Percentiles rank a stretch among this genome's conserved stretches.
phyloP scores from a whole-genome alignment of 1,140 invertebrate species.

The Cardiocondyla obscurior region DNA sequence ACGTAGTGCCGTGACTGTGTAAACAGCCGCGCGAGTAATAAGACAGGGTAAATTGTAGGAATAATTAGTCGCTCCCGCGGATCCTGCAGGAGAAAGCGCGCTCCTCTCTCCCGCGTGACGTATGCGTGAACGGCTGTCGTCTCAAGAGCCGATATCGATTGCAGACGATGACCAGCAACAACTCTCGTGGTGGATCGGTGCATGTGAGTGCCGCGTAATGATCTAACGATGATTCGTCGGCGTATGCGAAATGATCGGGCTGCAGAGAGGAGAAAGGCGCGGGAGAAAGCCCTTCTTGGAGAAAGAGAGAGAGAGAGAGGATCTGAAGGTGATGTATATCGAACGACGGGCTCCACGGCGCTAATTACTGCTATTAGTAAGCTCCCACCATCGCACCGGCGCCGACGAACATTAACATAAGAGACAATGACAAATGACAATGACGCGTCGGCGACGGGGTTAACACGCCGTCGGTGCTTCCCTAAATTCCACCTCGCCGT shows the following conservation, averaged over 20 bases:
- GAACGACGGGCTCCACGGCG: constrained; percentile 63
- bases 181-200: constrained; percentile 39
- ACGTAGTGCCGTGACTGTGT: constrained; percentile 47
- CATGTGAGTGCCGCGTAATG: constrained; percentile 50
- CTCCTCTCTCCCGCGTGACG: neutral
- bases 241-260: constrained; percentile 52
- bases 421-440: constrained; percentile 73
- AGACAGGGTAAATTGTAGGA: constrained; percentile 54
- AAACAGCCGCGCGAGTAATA: constrained; percentile 43
- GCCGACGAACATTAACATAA: constrained; percentile 71
- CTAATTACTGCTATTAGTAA: constrained; percentile 74
- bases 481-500: constrained; percentile 45
- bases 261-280: neutral
- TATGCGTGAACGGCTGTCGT: neutral
- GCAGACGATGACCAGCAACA: constrained; percentile 60
- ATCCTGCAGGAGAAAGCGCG: too few relatives aligned
- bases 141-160: constrained; percentile 58
- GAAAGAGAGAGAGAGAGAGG: constrained; percentile 16
- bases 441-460: constrained; percentile 64
- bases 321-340: constrained; percentile 71
- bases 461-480: constrained; percentile 54
- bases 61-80: constrained; percentile 45
- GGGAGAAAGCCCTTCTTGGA: constrained; percentile 1
- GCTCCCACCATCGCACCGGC: constrained; percentile 52
- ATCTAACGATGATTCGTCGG: constrained; percentile 63